Base-by-base conservation (phyloP, 2,797 vertebrate genomes). In the Sebastes matsubarae region DNA sequence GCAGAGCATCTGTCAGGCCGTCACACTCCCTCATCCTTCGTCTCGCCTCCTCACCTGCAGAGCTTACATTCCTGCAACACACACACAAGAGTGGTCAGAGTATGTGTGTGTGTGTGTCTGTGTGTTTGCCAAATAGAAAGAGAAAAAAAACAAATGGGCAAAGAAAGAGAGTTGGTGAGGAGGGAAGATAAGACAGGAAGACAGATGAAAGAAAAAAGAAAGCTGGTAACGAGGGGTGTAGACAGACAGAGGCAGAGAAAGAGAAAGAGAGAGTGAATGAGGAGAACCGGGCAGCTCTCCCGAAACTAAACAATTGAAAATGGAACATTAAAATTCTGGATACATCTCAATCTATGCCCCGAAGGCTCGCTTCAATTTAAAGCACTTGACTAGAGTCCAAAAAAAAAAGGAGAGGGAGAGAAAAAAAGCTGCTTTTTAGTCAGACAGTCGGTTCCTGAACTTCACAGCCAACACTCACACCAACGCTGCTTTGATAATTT, bases 21-120 rank as follows among this genome's bases (percentile, higher is more conserved):
- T 99, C 98, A 72, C 98, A 99, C 89, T 99, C 98, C 85, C 98
- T 96, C 98, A 99, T 99, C 82, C 98, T 96, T 75, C 98, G 95
- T 75, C 98, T 96, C n/a, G 98, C 98, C 95, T 99, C 98, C 92
- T 99, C 98, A 87, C 98, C 98, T 32, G 98, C 98, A 8, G 98
- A 99, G 93, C 98, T 99, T 92, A 99, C 98, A 84, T 99, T 99
- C 97, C 98, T 99, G 95, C 36, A 95, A 90, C 63, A 79, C 78
- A 90, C 38, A 69, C 34, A 65, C 11, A 52, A 71, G 6, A 50
- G 2, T 20, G 65, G 64, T 75, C 24, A 74, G 75, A 73, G 16
- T 38, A n/a, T 58, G 25, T 18, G 16, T 59, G 25, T 59, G 25
- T 38, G 14, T 71, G 32, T 66, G 38, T 30, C 16, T 72, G 20